Conservation (phyloP, 2,888 invertebrate species). For the Meiosimyza decipiens region DNA sequence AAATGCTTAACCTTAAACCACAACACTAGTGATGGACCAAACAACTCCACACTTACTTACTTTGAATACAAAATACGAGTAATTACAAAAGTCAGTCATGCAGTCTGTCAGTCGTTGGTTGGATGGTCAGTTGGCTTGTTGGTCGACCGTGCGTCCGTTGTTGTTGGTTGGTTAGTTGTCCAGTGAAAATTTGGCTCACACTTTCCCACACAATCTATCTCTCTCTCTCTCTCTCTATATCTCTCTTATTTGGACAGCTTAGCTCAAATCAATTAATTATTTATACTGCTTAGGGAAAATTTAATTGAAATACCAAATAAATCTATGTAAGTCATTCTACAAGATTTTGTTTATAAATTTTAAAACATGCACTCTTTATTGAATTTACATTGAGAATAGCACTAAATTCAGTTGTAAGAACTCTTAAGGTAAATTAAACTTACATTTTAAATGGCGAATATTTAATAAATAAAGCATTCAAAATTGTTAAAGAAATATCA, state of each 20-base stretch:
- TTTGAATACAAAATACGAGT: neutral
- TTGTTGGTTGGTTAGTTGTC: neutral
- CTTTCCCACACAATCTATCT: no score
- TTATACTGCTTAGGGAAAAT: neutral
- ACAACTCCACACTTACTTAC: neutral
- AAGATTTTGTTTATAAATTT: neutral
- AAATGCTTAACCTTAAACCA: no score
- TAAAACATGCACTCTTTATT: no score
- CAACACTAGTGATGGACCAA: no score
- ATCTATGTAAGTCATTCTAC: neutral
- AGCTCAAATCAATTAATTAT: slow-evolving; percentile 10
- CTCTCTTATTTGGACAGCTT: neutral
- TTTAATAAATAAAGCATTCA: no score
- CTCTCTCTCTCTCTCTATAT: neutral
- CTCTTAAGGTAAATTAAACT: no score
- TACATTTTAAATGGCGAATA: no score
- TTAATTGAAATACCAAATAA: slow-evolving; percentile 14
- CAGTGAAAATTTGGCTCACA: neutral
- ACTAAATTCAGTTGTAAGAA: no score
- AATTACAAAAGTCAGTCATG: slow-evolving; percentile 7
- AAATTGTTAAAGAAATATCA: no score
- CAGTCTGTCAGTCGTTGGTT: neutral
- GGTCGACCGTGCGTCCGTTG: neutral
- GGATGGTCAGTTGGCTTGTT: slow-evolving; percentile 12
- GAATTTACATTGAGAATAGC: no score